Conservation (phyloP, 2,113 vertebrate species). For the Meriones unguiculatus region DNA sequence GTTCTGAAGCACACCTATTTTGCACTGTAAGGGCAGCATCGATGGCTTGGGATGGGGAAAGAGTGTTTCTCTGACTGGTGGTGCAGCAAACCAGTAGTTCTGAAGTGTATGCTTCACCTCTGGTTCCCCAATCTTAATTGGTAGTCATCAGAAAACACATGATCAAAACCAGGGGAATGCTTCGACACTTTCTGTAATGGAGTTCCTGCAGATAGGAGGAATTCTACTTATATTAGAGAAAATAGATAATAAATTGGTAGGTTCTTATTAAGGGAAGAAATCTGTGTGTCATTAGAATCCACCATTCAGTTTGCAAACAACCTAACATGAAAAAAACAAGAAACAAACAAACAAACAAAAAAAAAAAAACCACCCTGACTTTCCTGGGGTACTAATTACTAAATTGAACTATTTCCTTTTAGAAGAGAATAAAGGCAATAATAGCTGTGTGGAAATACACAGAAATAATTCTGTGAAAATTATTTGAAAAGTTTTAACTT, state of each 20-base stretch:
- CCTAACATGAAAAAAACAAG: neutral
- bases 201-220: neutral
- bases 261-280: slow-evolving; percentile 54
- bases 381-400: neutral
- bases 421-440: slow-evolving; percentile 6
- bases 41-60: neutral
- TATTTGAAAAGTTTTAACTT: slow-evolving; percentile 30
- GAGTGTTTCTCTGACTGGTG: neutral
- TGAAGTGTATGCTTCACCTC: neutral
- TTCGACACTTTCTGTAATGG: neutral
- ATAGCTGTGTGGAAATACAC: neutral
- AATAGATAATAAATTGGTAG: slow-evolving; percentile 7
- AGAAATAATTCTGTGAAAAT: slow-evolving; percentile 52
- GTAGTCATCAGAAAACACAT: neutral
- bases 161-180: neutral
- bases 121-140: neutral
- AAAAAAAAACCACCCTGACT: neutral
- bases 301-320: slow-evolving; percentile 41
- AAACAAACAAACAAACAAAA: too few relatives aligned
- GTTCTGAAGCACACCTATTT: slow-evolving; percentile 44
- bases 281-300: slow-evolving; percentile 52
- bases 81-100: neutral
- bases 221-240: slow-evolving; percentile 42
- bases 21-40: neutral
- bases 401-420: slow-evolving; percentile 50